phyloP scores from a whole-genome alignment of 2,113 vertebrate genomes.

The Limnothrissa miodon region DNA sequence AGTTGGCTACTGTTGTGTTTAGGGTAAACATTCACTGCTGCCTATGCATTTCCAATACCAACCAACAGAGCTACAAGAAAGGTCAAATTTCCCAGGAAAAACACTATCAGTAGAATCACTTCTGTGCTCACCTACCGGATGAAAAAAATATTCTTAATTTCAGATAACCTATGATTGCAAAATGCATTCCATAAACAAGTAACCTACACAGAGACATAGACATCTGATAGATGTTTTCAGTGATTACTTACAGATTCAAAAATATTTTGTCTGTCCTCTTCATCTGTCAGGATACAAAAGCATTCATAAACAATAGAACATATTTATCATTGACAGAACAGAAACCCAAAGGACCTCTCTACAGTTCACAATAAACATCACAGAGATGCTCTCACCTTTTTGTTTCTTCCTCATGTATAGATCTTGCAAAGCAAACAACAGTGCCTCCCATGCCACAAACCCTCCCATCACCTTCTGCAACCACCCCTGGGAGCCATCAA shows the following conservation, averaged over 20 bases:
- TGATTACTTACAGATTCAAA: neutral
- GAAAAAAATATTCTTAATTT: neutral
- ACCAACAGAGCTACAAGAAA: conserved; percentile 71
- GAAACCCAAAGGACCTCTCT: neutral
- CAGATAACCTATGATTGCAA: neutral
- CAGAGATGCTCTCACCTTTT: conserved; percentile 34
- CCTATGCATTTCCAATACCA: conserved; percentile 62
- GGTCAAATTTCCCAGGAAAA: conserved; percentile 64
- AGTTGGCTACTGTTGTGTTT: neutral
- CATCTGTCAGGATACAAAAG: neutral
- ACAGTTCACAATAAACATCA: neutral
- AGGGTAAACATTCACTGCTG: neutral
- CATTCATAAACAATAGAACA: neutral
- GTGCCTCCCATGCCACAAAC: conserved; percentile 67
- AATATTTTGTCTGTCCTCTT: too few species aligned
- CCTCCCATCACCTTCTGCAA: conserved; percentile 72
- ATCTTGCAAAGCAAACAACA: conserved; percentile 59
- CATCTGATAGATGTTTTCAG: neutral
- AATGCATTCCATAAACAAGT: neutral
- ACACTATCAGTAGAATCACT: conserved; percentile 53
- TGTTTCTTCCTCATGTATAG: conserved; percentile 35
- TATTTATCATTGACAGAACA: neutral
- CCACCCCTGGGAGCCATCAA: conserved; percentile 60
- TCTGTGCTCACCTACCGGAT: conserved; percentile 38
- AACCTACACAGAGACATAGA: neutral